phyloP scores from a whole-genome alignment of 2,888 invertebrate species.

The Agonopterix arenella region DNA sequence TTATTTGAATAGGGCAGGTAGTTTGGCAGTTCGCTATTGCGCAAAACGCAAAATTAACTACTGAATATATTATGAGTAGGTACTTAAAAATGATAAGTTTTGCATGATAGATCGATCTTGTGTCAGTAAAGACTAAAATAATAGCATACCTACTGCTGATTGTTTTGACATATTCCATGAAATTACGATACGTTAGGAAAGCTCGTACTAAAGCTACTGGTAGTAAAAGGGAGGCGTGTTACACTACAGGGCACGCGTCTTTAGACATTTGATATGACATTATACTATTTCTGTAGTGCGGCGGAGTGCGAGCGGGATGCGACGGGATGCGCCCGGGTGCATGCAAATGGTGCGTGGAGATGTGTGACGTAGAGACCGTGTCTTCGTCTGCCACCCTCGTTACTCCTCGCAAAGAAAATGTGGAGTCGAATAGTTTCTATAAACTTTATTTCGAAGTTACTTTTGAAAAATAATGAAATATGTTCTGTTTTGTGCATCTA shows the following conservation, averaged over 20 bases:
- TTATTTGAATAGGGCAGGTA: slow-evolving; percentile 25
- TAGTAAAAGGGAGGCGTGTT: slow-evolving; percentile 12
- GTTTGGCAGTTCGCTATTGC: slow-evolving; percentile 16
- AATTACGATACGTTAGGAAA: no score
- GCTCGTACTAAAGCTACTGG: no score
- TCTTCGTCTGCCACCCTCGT: slow-evolving; percentile 45
- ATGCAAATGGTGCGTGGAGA: slow-evolving; percentile 71
- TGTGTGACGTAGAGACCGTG: slow-evolving; percentile 51
- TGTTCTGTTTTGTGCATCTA: no score
- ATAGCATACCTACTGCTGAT: no score
- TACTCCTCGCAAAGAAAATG: slow-evolving; percentile 29
- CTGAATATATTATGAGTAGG: no score
- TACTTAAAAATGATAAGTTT: no score
- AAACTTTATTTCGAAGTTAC: no score
- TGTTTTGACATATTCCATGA: no score
- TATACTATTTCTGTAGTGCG: slow-evolving; percentile 64
- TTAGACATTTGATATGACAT: slow-evolving; percentile 66
- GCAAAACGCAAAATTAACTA: slow-evolving; percentile 5
- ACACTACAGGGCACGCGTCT: slow-evolving; percentile 39
- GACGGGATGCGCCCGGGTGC: slow-evolving; percentile 59
- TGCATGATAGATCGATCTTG: no score
- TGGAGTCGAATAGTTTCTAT: slow-evolving; percentile 4
- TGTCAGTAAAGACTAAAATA: no score
- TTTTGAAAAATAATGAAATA: no score
- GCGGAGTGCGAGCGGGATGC: slow-evolving; percentile 35